These are phyloP conservation scores for Taeniopygia guttata DNA, from an alignment of 2,797 vertebrate genomes.

Conservation along the genomic window DNA sequence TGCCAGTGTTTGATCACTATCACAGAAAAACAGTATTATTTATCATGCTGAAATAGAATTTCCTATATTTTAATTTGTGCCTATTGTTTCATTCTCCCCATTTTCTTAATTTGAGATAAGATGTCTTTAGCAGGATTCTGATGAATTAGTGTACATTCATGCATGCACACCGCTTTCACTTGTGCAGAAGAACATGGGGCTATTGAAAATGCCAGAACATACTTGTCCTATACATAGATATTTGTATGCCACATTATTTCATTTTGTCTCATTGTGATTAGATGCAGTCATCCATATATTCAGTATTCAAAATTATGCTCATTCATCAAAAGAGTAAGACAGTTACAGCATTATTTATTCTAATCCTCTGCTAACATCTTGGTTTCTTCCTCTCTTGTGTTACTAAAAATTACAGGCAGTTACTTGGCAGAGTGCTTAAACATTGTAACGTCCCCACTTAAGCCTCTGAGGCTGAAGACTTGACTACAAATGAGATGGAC, in stretches of 20 bases:
- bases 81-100: not conserved
- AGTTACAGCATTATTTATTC: slow-evolving; percentile 19
- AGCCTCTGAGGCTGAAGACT: not conserved
- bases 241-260: not conserved
- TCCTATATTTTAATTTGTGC: not conserved
- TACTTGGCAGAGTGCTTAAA: not conserved
- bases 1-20: not conserved
- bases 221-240: not conserved
- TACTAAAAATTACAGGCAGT: not conserved
- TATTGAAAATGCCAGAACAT: not conserved
- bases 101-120: not conserved
- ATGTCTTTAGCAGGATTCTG: not conserved
- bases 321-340: not conserved
- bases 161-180: not conserved
- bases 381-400: not conserved
- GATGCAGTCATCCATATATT: not conserved
- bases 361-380: not conserved
- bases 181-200: not conserved
- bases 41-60: not conserved
- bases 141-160: not conserved
- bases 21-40: not conserved
- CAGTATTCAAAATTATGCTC: slow-evolving; percentile 6
- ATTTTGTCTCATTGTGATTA: slow-evolving; percentile 10
- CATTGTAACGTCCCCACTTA: not conserved
- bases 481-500: not conserved